Base-by-base conservation (phyloP, 1,140 invertebrate species). In the Aphaenogaster floridana region DNA sequence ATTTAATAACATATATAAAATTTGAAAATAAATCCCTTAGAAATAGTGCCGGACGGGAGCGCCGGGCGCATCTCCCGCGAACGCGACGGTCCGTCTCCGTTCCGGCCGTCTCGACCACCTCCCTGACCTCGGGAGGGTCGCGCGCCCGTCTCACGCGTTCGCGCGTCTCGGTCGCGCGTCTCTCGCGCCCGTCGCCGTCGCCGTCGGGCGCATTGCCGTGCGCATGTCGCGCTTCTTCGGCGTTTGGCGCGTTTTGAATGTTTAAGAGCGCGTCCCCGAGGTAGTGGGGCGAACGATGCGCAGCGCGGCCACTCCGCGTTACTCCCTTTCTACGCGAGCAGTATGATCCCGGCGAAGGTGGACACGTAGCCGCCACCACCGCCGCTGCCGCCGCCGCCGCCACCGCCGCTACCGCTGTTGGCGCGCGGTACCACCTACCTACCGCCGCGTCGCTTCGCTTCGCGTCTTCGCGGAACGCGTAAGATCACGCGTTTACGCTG, bases 241-340 rank as follows among this genome's bases (percentile, higher is more conserved):
- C 88, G 91, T 92, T 91, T 91, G 91, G 86, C 90, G 92, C 89
- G 91, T 93, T 93, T 92, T 89, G 89, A 91, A 92, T 88, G 89
- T 88, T 90, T 86, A 85, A 90, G 92, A 93, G 93, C 92, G 92
- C 92, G 93, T 78, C 87, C 45, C 71, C 80, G 72, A 87, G 91
- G 93, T 93, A 94, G 94, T 93, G 95, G 94, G 95, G 94, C 87
- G 84, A 93, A 94, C 93, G 94, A 95, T 95, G 95, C 95, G 95
- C 95, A 94, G 92, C 94, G 94, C 94, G 94, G 95, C 94, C 94
- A 95, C 94, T 95, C 94, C 95, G 94, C 93, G 92, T 95, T 93
- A 94, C 95, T 95, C 94, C 94, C 95, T 95, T 95, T 95, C 90
- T 93, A 95, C 89, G 87, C 93, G 94, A 94, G 91, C 17, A 93